phyloP scores from a whole-genome alignment of 1,140 invertebrate species.

The Pogonognathellus flavescens region DNA sequence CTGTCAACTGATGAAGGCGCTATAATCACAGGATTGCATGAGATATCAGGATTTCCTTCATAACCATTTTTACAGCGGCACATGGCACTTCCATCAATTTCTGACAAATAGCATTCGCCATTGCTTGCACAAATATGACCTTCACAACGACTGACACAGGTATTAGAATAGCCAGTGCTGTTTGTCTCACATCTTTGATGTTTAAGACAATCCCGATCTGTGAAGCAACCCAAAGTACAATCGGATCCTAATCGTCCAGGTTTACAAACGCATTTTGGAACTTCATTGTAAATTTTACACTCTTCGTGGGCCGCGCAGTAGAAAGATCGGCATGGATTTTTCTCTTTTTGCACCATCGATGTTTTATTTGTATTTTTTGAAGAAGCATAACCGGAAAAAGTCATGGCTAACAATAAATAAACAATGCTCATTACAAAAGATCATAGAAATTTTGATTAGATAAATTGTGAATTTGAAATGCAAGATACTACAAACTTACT shows the following conservation, averaged over 20 bases:
- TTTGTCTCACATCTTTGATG: constrained; percentile 18
- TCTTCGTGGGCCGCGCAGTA: background rate
- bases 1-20: background rate
- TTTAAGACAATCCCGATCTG: background rate
- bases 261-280: constrained; percentile 17
- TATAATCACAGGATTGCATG: background rate
- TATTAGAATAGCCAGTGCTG: background rate
- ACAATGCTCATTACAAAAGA: too few species aligned
- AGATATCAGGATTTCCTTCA: background rate
- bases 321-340: constrained; percentile 7
- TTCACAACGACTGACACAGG: constrained; percentile 7
- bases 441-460: too few species aligned
- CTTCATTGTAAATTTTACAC: background rate
- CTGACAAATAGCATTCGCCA: background rate
- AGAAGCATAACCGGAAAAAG: too few species aligned
- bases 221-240: background rate
- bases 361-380: too few species aligned
- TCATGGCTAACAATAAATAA: too few species aligned
- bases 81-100: background rate
- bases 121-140: background rate
- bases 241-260: background rate
- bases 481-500: background rate
- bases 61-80: constrained; percentile 1
- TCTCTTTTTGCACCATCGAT: too few species aligned
- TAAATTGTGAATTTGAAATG: too few species aligned